Percentiles rank a stretch among this genome's conserved stretches.
phyloP scores from a whole-genome alignment of 2,113 vertebrate species.

The Urocynchramus pylzowi region DNA sequence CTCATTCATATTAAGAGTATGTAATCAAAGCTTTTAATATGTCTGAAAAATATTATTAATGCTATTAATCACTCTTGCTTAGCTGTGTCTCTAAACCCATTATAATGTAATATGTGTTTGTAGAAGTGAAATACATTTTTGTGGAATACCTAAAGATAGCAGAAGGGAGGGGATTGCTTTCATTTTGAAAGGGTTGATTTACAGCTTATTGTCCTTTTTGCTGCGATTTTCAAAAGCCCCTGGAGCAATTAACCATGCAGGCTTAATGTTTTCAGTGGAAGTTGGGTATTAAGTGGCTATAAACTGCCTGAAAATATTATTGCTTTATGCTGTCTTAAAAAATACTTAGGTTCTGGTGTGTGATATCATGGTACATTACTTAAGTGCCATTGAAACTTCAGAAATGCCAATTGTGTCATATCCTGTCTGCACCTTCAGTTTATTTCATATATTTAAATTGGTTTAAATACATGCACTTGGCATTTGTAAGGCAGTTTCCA shows the following conservation, averaged over 20 bases:
- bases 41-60: background rate
- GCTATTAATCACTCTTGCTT: background rate
- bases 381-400: background rate
- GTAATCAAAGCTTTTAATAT: background rate
- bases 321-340: background rate
- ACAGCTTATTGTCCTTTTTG: background rate
- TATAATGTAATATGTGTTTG: background rate
- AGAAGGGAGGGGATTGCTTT: background rate
- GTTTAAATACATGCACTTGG: background rate
- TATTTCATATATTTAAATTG: background rate
- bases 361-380: background rate
- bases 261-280: background rate
- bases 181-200: background rate
- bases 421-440: background rate
- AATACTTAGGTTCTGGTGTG: background rate
- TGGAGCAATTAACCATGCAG: conserved; percentile 1
- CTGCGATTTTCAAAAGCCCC: background rate
- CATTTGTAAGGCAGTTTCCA: background rate
- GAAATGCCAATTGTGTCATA: background rate
- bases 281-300: background rate
- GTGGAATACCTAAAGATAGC: background rate
- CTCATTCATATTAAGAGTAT: background rate
- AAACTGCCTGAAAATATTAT: background rate
- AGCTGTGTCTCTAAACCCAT: background rate
- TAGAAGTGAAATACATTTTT: background rate